Evolutionary conservation across 1,140 invertebrate genomes (phyloP).

Genomic region (Tetragonula clypearis): DNA sequence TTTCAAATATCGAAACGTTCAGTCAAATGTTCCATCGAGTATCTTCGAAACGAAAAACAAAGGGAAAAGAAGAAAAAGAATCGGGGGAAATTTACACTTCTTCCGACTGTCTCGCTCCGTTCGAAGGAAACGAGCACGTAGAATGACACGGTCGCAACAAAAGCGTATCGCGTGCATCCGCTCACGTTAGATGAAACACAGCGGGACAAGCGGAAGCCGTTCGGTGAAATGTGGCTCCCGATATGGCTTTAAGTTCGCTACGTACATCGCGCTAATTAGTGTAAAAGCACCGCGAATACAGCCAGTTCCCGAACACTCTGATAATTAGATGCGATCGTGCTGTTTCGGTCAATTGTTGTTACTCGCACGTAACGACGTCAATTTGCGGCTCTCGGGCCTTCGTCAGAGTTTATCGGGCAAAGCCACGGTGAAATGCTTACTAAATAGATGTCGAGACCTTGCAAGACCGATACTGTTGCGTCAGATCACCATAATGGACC

Average conservation of each 20-base stretch:
- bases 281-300: slow-evolving; percentile 14
- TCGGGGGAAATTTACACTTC: background rate
- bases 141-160: background rate
- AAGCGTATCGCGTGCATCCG: background rate
- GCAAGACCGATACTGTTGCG: background rate
- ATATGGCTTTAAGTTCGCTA: slow-evolving; percentile 4
- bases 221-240: background rate
- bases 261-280: slow-evolving; percentile 33
- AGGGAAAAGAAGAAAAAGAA: background rate
- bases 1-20: too few relatives aligned
- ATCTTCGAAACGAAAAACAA: background rate
- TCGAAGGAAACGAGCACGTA: background rate
- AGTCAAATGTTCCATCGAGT: background rate
- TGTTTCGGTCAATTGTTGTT: slow-evolving; percentile 36
- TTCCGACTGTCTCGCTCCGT: too few relatives aligned
- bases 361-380: slow-evolving; percentile 23
- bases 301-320: slow-evolving; percentile 20
- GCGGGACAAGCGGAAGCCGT: background rate
- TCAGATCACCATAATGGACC: background rate
- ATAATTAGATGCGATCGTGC: slow-evolving; percentile 31
- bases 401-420: slow-evolving; percentile 27
- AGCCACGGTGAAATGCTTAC: slow-evolving; percentile 18
- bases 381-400: slow-evolving; percentile 11
- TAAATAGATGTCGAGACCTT: slow-evolving; percentile 9
- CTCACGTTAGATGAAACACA: too few relatives aligned